Percentiles rank a stretch among this genome's conserved stretches.
phyloP scores from a whole-genome alignment of 2,888 invertebrate species.

The Mythimna albipuncta region DNA sequence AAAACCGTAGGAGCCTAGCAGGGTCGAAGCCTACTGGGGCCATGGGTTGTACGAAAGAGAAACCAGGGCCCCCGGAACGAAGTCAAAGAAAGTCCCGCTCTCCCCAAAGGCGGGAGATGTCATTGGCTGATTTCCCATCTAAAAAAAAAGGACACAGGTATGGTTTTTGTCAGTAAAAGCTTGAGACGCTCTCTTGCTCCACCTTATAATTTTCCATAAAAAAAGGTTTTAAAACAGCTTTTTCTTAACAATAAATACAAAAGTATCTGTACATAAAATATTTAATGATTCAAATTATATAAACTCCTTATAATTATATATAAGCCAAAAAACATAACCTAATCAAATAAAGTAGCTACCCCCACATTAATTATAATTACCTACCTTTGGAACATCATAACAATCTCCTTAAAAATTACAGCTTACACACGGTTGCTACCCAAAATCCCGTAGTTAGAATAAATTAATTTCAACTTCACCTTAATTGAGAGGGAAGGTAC shows the following conservation, averaged over 20 bases:
- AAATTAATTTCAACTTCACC: constrained; percentile 83
- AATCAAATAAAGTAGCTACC: constrained; percentile 43
- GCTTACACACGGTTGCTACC: constrained; percentile 58
- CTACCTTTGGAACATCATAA: constrained; percentile 46
- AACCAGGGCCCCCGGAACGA: too few relatives aligned
- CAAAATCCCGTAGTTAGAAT: constrained; percentile 77
- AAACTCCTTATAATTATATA: not conserved
- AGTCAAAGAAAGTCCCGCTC: too few relatives aligned
- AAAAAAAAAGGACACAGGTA: too few relatives aligned
- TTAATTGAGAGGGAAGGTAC: constrained; percentile 80
- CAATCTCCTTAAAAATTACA: constrained; percentile 57
- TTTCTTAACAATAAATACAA: not conserved
- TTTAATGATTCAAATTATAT: constrained; percentile 1
- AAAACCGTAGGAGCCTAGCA: too few relatives aligned
- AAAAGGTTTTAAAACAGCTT: too few relatives aligned
- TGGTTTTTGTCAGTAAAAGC: too few relatives aligned
- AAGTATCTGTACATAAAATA: not conserved
- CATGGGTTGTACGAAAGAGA: too few relatives aligned
- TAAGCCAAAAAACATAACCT: constrained; percentile 5
- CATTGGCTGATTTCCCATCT: too few relatives aligned
- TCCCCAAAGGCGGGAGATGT: too few relatives aligned
- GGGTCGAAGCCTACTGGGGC: too few relatives aligned
- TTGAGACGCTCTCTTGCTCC: too few relatives aligned
- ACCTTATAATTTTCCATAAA: too few relatives aligned
- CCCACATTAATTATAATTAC: constrained; percentile 58